Evolutionary conservation across 2,888 invertebrate genomes (phyloP), one percentile per base, ranked within the genome.

Genomic region (Cantharis flavilabris): DNA sequence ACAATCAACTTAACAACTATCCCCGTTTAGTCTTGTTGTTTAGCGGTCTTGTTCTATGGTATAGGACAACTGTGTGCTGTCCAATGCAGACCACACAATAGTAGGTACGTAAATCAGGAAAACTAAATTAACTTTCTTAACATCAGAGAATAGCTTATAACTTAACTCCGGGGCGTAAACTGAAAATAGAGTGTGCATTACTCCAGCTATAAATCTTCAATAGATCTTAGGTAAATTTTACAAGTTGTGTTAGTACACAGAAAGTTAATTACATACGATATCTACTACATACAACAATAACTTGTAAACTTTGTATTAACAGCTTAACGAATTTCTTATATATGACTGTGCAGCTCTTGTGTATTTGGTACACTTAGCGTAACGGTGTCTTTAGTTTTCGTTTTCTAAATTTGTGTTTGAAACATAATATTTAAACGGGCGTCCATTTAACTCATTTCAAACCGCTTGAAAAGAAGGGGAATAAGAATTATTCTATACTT

Each of bases 1-100:
- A 79, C 79, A 79, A 79, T 79, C 79, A 79, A 74, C 76, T 76
- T 76, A 79, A 76, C 76, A 79, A 76, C 79, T 72, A 76, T 71
- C 73, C 62, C 76, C 65, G 78, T 74, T 78, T 78, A 72, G 69
- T 78, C 71, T 26, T 72, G 74, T 73, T 76, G 72, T 72, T 63
- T 67, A 73, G 76, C 69, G 78, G 76, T 76, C 71, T 72, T 76
- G 76, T 73, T 76, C 78, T 78, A 76, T 76, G 76, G 76, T 78
- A 78, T 76, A 76, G 73, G 78, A 73, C 78, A 78, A 74, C 76
- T 71, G 78, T 76, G 78, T 78, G 78, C 78, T 74, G 71, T 78
- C 71, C 71, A 74, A 74, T 62, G 70, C 78, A 71, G 74, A 73
- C 72, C 33, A 64, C 71, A 33, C 69, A 20, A 30, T 30, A 69